phyloP scores from a whole-genome alignment of 2,888 invertebrate species.

The Drosophila suboccidentalis region DNA sequence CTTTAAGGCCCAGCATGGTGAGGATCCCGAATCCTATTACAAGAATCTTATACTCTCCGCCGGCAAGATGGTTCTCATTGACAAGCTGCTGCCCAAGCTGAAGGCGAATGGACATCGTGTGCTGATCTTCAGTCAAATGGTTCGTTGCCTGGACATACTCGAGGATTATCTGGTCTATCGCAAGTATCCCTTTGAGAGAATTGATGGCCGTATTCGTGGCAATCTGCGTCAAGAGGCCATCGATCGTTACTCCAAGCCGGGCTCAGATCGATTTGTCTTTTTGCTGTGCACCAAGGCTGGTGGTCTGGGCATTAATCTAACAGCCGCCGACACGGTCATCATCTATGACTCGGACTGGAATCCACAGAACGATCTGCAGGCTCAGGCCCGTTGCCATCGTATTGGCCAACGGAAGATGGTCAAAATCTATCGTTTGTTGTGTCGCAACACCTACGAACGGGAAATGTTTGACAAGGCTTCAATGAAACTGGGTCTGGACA shows the following conservation, averaged over 20 bases:
- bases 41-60: conserved; percentile 97
- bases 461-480: conserved; percentile 99
- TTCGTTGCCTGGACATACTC: conserved; percentile 97
- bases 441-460: conserved; percentile 98
- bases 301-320: conserved; percentile 99
- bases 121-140: conserved; percentile 99
- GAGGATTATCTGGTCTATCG: conserved; percentile 98
- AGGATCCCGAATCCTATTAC: conserved; percentile 94
- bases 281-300: conserved; percentile 99
- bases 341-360: conserved; percentile 99
- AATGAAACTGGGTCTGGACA: conserved; percentile 98
- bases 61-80: conserved; percentile 99
- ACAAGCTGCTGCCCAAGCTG: conserved; percentile 98
- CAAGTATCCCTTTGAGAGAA: conserved; percentile 98
- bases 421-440: conserved; percentile 98
- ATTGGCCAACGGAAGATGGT: conserved; percentile 99
- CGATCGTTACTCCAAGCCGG: conserved; percentile 98
- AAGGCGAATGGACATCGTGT: conserved; percentile 98
- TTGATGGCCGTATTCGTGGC: conserved; percentile 99
- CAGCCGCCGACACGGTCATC: conserved; percentile 99
- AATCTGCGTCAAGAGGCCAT: conserved; percentile 99
- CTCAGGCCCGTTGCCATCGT: conserved; percentile 98
- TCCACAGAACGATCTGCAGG: conserved; percentile 99
- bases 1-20: conserved; percentile 92
- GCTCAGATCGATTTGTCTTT: conserved; percentile 99